phyloP scores from a whole-genome alignment of 1,140 invertebrate species.

The Centruroides sculpturatus region DNA sequence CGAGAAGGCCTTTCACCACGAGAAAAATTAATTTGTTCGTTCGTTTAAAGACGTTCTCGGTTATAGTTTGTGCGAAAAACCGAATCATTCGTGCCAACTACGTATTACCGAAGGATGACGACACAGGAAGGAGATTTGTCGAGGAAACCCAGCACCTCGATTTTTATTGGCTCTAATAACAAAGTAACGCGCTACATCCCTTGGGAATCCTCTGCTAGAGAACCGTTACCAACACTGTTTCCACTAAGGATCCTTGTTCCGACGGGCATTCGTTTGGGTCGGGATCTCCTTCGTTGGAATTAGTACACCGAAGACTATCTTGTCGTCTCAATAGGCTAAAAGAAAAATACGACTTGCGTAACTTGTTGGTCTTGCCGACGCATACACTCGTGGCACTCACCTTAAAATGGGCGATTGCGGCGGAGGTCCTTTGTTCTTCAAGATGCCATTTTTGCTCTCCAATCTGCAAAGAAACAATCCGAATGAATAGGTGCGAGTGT shows the following conservation, averaged over 20 bases:
- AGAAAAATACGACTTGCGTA: background rate
- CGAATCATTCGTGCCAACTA: too few relatives aligned
- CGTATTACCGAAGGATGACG: too few relatives aligned
- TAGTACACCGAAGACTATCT: slow-evolving; percentile 8
- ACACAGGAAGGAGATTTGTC: background rate
- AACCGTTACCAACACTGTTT: slow-evolving; percentile 12
- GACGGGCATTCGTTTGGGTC: background rate
- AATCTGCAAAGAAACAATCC: background rate
- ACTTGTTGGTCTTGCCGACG: too few relatives aligned
- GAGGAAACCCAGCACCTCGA: too few relatives aligned
- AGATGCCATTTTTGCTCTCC: background rate
- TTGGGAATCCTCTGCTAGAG: background rate
- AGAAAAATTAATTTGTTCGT: too few relatives aligned
- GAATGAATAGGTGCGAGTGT: too few relatives aligned
- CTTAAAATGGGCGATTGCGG: background rate
- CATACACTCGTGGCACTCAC: background rate
- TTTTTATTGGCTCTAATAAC: background rate
- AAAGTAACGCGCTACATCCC: too few relatives aligned
- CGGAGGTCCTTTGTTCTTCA: background rate
- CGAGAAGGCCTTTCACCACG: too few relatives aligned
- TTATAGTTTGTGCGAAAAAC: too few relatives aligned
- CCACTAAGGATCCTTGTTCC: slow-evolving; percentile 6
- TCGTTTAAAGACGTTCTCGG: too few relatives aligned
- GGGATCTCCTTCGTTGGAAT: slow-evolving; percentile 3
- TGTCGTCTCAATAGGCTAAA: slow-evolving; percentile 10